Percentiles rank a stretch among this genome's conserved stretches.
Evolutionary conservation across 2,888 invertebrate species (phyloP).

Genomic region (Escarpia spicata): DNA sequence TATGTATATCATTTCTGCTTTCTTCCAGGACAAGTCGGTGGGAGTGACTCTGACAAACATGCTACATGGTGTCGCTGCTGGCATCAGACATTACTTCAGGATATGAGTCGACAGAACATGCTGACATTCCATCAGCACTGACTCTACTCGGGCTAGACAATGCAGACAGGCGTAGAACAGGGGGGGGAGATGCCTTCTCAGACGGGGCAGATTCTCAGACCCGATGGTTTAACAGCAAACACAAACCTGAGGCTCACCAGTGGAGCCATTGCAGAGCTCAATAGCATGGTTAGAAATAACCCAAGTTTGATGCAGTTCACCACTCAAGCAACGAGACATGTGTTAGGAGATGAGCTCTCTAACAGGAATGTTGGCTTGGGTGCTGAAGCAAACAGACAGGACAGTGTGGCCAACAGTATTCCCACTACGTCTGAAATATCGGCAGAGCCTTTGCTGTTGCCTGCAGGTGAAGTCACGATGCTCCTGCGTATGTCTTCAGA

Average conservation of each 20-base stretch:
- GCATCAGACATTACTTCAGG: background rate
- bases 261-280: background rate
- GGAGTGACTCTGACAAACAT: no score
- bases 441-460: background rate
- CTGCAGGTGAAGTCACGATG: background rate
- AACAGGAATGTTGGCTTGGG: background rate
- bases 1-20: background rate
- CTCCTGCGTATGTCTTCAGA: background rate
- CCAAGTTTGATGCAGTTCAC: conserved; percentile 2
- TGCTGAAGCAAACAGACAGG: no score
- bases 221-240: background rate
- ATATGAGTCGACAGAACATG: background rate
- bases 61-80: background rate
- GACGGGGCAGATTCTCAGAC: background rate
- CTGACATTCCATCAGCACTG: background rate
- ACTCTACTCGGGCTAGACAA: background rate
- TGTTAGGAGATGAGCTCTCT: background rate
- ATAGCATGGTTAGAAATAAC: background rate
- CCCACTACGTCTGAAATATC: background rate
- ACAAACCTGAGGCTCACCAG: background rate
- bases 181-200: background rate
- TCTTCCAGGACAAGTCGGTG: background rate
- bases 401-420: no score
- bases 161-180: background rate
- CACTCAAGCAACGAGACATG: background rate